Conservation (phyloP, 2,113 vertebrate genomes). For the Ardeotis arabs region DNA sequence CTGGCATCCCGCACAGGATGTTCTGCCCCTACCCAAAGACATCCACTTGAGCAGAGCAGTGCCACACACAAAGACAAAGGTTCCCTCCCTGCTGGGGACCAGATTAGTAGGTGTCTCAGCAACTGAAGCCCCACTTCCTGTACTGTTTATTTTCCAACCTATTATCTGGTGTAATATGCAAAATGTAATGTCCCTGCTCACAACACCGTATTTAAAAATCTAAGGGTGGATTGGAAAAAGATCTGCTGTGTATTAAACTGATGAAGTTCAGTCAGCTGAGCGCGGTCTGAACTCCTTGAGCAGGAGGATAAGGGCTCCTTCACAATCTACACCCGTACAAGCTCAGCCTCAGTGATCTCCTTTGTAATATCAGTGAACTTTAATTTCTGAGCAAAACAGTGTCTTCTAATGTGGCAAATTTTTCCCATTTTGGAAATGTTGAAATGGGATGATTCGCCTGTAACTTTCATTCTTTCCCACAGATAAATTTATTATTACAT, state of each 20-base stretch:
- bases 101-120: background rate
- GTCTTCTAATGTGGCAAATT: background rate
- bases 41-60: rapidly evolving
- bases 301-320: background rate
- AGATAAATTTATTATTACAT: background rate
- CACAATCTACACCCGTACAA: background rate
- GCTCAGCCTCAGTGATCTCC: background rate
- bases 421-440: background rate
- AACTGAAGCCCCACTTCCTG: background rate
- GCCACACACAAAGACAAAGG: background rate
- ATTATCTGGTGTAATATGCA: background rate
- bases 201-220: background rate
- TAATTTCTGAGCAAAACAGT: background rate
- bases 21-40: background rate
- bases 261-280: background rate
- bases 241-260: background rate
- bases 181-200: background rate
- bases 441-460: background rate
- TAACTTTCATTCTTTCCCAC: background rate
- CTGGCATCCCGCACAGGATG: rapidly evolving
- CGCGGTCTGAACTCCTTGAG: background rate
- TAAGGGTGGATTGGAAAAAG: background rate
- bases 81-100: background rate
- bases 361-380: background rate
- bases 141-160: background rate